A percentile compares a stretch with the other conserved stretches of the same genome.
phyloP scores from a whole-genome alignment of 2,888 invertebrate genomes.

The Napeogenes sylphis region DNA sequence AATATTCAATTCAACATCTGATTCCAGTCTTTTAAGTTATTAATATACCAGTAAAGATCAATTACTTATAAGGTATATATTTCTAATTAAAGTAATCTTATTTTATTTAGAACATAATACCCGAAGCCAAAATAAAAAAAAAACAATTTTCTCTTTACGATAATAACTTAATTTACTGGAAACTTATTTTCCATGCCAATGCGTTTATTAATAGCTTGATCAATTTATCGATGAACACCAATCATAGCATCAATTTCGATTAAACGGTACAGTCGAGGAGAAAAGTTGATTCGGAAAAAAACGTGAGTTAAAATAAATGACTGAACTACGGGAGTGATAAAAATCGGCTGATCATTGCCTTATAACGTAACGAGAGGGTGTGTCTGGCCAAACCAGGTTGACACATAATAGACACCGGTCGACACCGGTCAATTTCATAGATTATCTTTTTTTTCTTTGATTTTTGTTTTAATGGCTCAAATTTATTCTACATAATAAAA shows the following conservation, averaged over 20 bases:
- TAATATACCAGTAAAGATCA: too few species aligned
- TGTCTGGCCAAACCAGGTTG: constrained; percentile 46
- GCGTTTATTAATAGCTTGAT: constrained; percentile 2
- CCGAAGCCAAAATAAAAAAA: background rate
- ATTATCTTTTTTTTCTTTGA: background rate
- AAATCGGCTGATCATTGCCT: constrained; percentile 51
- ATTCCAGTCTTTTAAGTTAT: too few species aligned
- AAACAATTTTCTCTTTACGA: background rate
- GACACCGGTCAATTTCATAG: background rate
- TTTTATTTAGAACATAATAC: background rate
- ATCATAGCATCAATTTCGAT: constrained; percentile 15
- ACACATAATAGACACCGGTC: constrained; percentile 34
- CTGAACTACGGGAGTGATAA: constrained; percentile 45
- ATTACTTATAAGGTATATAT: too few species aligned
- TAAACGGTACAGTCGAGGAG: constrained; percentile 11
- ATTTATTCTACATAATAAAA: too few species aligned
- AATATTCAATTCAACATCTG: too few species aligned
- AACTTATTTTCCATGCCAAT: constrained; percentile 6
- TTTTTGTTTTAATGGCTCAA: too few species aligned
- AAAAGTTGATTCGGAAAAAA: constrained; percentile 25
- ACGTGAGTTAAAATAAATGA: constrained; percentile 31
- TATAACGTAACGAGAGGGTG: constrained; percentile 44
- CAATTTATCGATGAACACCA: background rate
- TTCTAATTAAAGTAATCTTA: background rate
- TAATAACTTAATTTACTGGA: background rate